Conservation (phyloP, 2,797 vertebrate species). For the Oophaga sylvatica region DNA sequence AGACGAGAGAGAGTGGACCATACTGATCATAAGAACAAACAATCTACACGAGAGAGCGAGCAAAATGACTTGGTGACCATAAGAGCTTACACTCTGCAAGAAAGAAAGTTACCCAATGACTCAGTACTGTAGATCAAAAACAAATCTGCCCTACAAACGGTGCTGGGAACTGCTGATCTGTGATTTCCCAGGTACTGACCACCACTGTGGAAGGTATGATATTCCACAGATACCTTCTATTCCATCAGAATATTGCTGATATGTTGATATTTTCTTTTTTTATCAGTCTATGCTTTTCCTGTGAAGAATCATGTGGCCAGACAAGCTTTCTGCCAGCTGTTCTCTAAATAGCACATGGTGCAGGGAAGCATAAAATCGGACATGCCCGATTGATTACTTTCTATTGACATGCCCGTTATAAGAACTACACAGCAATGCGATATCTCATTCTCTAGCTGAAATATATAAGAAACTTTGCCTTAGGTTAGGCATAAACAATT, state of each 20-base stretch:
- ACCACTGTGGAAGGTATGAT: too few relatives aligned
- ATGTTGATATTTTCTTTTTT: not conserved
- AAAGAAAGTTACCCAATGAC: too few relatives aligned
- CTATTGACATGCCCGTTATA: constrained; percentile 67
- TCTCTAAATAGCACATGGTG: constrained; percentile 67
- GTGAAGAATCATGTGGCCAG: not conserved
- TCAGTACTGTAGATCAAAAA: too few relatives aligned
- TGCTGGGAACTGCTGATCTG: too few relatives aligned
- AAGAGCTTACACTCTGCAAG: too few relatives aligned
- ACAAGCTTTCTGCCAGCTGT: not conserved
- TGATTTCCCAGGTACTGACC: too few relatives aligned
- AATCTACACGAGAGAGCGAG: too few relatives aligned
- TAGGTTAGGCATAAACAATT: not conserved
- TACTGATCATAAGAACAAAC: too few relatives aligned
- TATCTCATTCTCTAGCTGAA: not conserved
- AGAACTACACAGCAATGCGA: constrained; percentile 64
- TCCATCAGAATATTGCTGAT: not conserved
- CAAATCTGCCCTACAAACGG: too few relatives aligned
- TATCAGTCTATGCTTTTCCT: not conserved
- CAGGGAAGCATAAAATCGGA: constrained; percentile 76
- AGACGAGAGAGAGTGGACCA: too few relatives aligned
- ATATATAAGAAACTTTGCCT: not conserved
- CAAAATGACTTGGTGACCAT: too few relatives aligned
- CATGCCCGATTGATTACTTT: constrained; percentile 76
- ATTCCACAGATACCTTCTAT: not conserved